These are phyloP conservation scores for Psittacara wagleri DNA, from an alignment of 2,113 vertebrate genomes.

Conservation along the genomic window DNA sequence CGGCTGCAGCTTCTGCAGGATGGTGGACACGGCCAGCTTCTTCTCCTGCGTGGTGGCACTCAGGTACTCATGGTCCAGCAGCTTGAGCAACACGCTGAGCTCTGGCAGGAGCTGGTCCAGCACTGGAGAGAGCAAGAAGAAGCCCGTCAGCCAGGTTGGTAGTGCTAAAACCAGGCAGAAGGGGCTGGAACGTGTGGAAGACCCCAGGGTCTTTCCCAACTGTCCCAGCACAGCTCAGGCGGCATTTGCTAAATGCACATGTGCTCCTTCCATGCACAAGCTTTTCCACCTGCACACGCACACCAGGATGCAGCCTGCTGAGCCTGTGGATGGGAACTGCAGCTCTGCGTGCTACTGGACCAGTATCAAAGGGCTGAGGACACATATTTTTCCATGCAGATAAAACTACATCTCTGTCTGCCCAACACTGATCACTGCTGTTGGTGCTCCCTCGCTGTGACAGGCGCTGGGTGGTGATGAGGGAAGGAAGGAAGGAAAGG, in stretches of 20 bases:
- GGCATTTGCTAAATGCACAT: background rate
- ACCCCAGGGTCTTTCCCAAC: background rate
- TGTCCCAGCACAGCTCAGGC: background rate
- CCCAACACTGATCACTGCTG: rapidly evolving
- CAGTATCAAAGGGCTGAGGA: background rate
- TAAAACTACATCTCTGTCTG: background rate
- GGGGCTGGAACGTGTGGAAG: background rate
- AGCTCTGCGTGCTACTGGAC: background rate
- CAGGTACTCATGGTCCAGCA: conserved; percentile 92
- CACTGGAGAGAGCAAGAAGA: conserved; percentile 63
- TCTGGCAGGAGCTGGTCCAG: conserved; percentile 93
- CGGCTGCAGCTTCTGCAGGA: conserved; percentile 86
- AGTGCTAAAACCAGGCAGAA: background rate
- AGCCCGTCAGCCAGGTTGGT: background rate
- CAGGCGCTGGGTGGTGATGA: rapidly evolving
- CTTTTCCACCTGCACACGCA: background rate
- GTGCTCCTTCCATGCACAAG: background rate
- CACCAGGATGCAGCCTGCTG: background rate
- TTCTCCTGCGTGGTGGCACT: conserved; percentile 89
- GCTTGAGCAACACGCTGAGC: conserved; percentile 86
- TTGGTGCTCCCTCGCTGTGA: background rate
- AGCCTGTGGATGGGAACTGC: background rate
- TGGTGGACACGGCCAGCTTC: conserved; percentile 86
- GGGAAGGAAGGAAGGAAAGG: background rate
- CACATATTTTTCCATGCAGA: background rate